phyloP scores from a whole-genome alignment of 2,888 invertebrate genomes.

The Mythimna vitellina region DNA sequence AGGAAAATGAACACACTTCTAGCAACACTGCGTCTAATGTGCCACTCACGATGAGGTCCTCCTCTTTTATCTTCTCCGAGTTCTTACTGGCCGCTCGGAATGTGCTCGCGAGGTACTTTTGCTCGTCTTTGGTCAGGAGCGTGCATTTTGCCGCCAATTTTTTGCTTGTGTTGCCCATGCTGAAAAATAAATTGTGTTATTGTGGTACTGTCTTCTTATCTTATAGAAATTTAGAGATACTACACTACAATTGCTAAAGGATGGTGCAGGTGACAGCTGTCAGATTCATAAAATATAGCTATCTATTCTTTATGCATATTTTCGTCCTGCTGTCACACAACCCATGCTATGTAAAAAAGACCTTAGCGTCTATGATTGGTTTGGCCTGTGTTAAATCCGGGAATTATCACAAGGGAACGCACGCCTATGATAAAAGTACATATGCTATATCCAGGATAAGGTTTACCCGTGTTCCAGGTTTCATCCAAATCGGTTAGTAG shows the following conservation, averaged over 20 bases:
- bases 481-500: too few species aligned
- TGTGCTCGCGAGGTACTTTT: conserved; percentile 91
- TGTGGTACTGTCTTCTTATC: background rate
- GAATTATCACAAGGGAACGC: background rate
- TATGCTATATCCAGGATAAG: background rate
- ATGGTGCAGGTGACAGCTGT: too few species aligned
- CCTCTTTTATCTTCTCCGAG: conserved; percentile 92
- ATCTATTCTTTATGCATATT: too few species aligned
- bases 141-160: conserved; percentile 92
- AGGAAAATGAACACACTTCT: conserved; percentile 88
- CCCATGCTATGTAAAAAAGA: too few species aligned
- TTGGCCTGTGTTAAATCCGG: background rate
- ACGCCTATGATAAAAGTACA: background rate
- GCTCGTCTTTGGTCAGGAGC: conserved; percentile 91
- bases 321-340: too few species aligned
- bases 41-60: conserved; percentile 92
- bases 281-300: too few species aligned
- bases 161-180: conserved; percentile 92
- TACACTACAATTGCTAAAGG: background rate
- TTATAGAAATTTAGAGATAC: background rate
- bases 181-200: conserved; percentile 58
- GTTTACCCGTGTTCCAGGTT: background rate
- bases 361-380: background rate
- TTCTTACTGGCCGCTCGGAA: conserved; percentile 92
- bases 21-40: conserved; percentile 86